A percentile compares a stretch with the other conserved stretches of the same genome.
Evolutionary conservation across 2,888 invertebrate genomes (phyloP).

Genomic region (Eupithecia abbreviata): DNA sequence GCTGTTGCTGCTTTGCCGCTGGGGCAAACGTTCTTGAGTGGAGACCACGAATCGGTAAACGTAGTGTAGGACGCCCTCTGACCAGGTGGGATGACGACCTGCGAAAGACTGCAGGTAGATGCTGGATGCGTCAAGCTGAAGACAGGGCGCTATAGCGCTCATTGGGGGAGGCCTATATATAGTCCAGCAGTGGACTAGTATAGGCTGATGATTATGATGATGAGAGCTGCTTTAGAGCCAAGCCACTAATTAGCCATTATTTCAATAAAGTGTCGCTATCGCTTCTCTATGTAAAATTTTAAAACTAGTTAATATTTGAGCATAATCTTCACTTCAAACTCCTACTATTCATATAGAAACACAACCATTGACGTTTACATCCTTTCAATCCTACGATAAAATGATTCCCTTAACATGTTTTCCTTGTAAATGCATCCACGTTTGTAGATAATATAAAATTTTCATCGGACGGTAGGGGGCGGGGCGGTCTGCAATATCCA

Average conservation of each 20-base stretch:
- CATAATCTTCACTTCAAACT: background rate
- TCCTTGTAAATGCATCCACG: constrained; percentile 12
- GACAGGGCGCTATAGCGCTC: too few relatives aligned
- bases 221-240: background rate
- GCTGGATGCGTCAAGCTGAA: too few relatives aligned
- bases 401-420: background rate
- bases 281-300: background rate
- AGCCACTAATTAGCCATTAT: background rate
- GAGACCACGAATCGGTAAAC: too few relatives aligned
- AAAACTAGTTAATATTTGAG: background rate
- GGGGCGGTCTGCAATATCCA: constrained; percentile 75
- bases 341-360: background rate
- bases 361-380: background rate
- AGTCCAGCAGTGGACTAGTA: too few relatives aligned
- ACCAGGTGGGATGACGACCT: too few relatives aligned
- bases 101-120: too few relatives aligned
- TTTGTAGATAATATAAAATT: constrained; percentile 71
- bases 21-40: too few relatives aligned
- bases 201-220: too few relatives aligned
- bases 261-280: background rate
- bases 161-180: too few relatives aligned
- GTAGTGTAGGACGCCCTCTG: too few relatives aligned
- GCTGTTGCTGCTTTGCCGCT: too few relatives aligned
- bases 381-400: background rate
- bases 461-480: constrained; percentile 68